Conservation (phyloP, 2,797 vertebrate species). For the Sebastes umbrosus region DNA sequence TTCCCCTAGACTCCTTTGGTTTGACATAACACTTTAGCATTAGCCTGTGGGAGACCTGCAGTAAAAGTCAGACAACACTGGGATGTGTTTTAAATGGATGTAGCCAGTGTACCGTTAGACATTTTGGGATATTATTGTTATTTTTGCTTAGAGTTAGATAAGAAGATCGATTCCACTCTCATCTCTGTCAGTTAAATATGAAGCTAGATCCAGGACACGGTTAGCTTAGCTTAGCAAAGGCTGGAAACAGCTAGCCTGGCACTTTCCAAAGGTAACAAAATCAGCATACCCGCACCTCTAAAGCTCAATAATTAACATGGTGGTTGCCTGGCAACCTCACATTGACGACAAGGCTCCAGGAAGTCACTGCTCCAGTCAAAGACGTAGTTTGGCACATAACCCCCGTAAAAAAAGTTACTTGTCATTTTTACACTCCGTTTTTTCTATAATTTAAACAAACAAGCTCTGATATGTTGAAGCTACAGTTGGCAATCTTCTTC, state of each 20-base stretch:
- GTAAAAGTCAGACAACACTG: constrained; percentile 30
- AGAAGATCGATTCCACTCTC: not conserved
- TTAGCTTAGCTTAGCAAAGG: not conserved
- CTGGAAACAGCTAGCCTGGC: not conserved
- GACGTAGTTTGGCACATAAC: not conserved
- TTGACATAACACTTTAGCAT: constrained; percentile 44
- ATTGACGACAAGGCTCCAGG: not conserved
- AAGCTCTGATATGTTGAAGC: not conserved
- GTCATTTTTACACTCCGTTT: not conserved
- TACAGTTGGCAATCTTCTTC: too few relatives aligned
- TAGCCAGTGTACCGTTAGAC: constrained; percentile 44
- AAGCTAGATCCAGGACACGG: not conserved
- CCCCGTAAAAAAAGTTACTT: not conserved
- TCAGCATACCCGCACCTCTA: not conserved
- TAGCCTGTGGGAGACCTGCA: constrained; percentile 47
- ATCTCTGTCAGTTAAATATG: not conserved
- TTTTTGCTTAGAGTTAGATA: not conserved
- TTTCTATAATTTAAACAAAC: not conserved
- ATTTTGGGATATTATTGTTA: constrained; percentile 20
- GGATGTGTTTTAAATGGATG: constrained; percentile 57
- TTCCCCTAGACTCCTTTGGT: constrained; percentile 32
- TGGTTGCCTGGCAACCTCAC: not conserved
- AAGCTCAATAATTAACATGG: not conserved
- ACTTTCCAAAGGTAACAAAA: not conserved
- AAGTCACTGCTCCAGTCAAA: not conserved